These are phyloP conservation scores for Spea multiplicata DNA, from an alignment of 2,113 vertebrate species.

Conservation along the genomic window DNA sequence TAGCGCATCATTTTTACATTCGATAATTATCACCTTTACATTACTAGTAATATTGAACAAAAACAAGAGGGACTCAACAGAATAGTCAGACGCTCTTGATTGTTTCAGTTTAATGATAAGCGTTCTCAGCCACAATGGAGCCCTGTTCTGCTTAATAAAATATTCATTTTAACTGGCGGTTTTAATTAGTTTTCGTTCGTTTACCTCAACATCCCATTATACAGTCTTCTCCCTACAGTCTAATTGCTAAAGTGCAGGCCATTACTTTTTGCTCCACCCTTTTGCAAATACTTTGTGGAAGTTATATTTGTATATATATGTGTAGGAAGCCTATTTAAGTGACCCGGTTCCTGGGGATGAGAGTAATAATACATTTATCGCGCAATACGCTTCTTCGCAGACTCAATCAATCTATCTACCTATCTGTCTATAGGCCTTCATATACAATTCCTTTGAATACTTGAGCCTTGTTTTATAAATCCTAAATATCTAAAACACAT, in stretches of 20 bases:
- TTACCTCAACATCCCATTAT: slow-evolving; percentile 50
- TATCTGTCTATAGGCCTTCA: no score
- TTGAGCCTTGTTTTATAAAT: no score
- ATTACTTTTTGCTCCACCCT: slow-evolving; percentile 46
- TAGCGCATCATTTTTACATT: slow-evolving; percentile 47
- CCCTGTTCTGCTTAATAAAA: slow-evolving; percentile 50
- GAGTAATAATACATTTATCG: no score
- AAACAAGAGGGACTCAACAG: slow-evolving; percentile 47
- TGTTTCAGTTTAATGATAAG: slow-evolving; percentile 50
- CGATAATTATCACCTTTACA: slow-evolving; percentile 48
- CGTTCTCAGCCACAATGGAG: slow-evolving; percentile 49
- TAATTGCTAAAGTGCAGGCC: slow-evolving; percentile 49
- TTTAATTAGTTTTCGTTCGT: slow-evolving; percentile 50
- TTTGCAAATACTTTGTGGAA: slow-evolving; percentile 35
- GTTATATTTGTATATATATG: slow-evolving; percentile 11
- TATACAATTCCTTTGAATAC: no score
- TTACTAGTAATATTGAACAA: slow-evolving; percentile 49
- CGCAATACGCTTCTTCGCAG: no score
- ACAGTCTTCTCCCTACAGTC: slow-evolving; percentile 45
- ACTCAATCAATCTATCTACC: no score
- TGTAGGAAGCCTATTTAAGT: slow-evolving; percentile 1
- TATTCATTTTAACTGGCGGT: slow-evolving; percentile 50
- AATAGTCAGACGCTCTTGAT: slow-evolving; percentile 48
- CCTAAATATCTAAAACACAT: no score
- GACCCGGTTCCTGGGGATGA: background rate